Percentiles rank a stretch among this genome's conserved stretches.
These are phyloP conservation scores for Morone chrysops DNA, from an alignment of 2,113 vertebrate species.

Conservation along the genomic window DNA sequence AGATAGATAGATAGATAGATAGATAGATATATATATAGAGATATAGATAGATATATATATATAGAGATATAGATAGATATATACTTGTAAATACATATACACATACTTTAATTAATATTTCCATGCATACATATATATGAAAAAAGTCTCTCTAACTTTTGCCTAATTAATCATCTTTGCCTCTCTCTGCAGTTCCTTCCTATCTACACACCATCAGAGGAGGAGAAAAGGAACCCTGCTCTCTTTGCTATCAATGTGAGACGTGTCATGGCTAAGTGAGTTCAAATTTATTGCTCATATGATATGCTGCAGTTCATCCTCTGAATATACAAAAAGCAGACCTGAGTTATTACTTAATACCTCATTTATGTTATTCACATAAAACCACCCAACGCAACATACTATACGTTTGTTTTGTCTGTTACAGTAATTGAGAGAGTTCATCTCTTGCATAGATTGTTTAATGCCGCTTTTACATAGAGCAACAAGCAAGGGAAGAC, in stretches of 20 bases:
- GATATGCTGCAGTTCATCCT: neutral
- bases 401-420: neutral
- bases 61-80: too few relatives aligned
- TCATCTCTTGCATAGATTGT: neutral
- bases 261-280: conserved; percentile 92
- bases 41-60: too few relatives aligned
- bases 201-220: conserved; percentile 93
- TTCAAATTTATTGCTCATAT: neutral
- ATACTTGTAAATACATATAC: neutral
- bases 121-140: neutral
- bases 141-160: neutral
- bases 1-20: too few relatives aligned
- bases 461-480: neutral
- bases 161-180: neutral
- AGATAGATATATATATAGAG: too few relatives aligned
- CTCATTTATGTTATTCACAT: neutral
- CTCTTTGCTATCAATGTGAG: conserved; percentile 96
- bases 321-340: neutral
- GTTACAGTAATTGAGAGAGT: neutral
- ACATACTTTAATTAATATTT: too few relatives aligned
- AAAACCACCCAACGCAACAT: neutral
- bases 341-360: neutral
- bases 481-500: neutral
- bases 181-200: conserved; percentile 90
- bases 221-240: conserved; percentile 91